A percentile compares a stretch with the other conserved stretches of the same genome.
Evolutionary conservation across 2,888 invertebrate species (phyloP).

Genomic region (Gnatocerus cornutus): DNA sequence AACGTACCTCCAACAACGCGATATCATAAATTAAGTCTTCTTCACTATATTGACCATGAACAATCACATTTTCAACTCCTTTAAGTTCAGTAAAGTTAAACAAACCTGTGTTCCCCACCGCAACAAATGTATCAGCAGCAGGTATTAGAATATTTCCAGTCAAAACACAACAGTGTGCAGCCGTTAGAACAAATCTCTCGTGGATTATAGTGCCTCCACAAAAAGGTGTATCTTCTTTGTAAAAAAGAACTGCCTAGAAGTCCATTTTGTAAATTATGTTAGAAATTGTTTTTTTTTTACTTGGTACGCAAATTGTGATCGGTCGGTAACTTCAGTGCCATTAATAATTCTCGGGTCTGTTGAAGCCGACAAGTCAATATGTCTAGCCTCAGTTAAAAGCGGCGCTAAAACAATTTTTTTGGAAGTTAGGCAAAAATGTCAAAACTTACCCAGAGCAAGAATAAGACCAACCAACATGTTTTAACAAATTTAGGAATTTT

Average conservation of each 20-base stretch:
- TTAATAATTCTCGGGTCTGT: conserved; percentile 11
- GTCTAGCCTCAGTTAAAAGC: too few species aligned
- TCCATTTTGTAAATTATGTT: not conserved
- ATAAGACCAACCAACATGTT: too few species aligned
- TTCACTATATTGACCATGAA: conserved; percentile 36
- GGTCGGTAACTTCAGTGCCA: conserved; percentile 16
- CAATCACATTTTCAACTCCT: conserved; percentile 15
- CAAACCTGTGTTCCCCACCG: conserved; percentile 17
- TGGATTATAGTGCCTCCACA: conserved; percentile 50
- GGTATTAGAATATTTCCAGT: not conserved
- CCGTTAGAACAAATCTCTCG: conserved; percentile 42
- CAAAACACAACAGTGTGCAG: conserved; percentile 50
- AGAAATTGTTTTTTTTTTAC: not conserved
- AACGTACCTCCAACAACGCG: conserved; percentile 42
- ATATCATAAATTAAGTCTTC: conserved; percentile 43
- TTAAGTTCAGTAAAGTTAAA: not conserved
- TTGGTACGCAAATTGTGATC: conserved; percentile 26
- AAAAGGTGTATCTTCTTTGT: conserved; percentile 26
- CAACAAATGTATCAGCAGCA: conserved; percentile 4
- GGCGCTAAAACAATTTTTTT: too few species aligned
- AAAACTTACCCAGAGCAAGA: too few species aligned
- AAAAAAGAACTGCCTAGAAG: conserved; percentile 46
- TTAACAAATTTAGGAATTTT: too few species aligned
- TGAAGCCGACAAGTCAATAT: too few species aligned
- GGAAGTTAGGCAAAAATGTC: too few species aligned